Evolutionary conservation across 2,888 invertebrate genomes (phyloP).

Genomic region (Marasmarcha lunaedactyla): DNA sequence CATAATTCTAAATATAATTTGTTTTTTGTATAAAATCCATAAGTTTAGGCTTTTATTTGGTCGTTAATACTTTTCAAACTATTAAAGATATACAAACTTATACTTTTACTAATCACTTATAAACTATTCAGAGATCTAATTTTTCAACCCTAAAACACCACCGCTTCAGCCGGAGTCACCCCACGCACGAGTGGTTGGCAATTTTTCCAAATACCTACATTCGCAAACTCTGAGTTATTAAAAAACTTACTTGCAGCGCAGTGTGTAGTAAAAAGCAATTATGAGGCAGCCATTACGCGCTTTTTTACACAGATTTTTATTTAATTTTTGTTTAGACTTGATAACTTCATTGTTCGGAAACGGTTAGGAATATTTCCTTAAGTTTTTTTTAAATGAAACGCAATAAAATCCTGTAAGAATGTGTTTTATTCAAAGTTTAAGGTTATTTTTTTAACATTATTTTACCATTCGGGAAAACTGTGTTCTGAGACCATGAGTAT

Average conservation of each 20-base stretch:
- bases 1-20: too few relatives aligned
- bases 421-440: too few relatives aligned
- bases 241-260: slow-evolving; percentile 28
- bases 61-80: too few relatives aligned
- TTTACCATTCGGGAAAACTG: too few relatives aligned
- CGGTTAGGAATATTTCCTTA: background rate
- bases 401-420: background rate
- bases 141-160: too few relatives aligned
- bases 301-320: background rate
- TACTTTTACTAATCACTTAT: too few relatives aligned
- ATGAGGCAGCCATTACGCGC: slow-evolving; percentile 2
- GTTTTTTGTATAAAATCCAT: too few relatives aligned
- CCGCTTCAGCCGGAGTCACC: background rate
- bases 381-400: background rate
- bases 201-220: background rate
- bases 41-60: too few relatives aligned
- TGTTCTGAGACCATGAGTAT: too few relatives aligned
- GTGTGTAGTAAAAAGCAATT: slow-evolving; percentile 25
- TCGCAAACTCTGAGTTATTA: slow-evolving; percentile 23
- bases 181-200: background rate
- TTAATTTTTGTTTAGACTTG: background rate
- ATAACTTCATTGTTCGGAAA: background rate
- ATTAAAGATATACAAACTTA: too few relatives aligned
- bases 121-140: too few relatives aligned
- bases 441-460: too few relatives aligned